Conservation (phyloP, 2,888 invertebrate species). For the Epicampocera succincta region DNA sequence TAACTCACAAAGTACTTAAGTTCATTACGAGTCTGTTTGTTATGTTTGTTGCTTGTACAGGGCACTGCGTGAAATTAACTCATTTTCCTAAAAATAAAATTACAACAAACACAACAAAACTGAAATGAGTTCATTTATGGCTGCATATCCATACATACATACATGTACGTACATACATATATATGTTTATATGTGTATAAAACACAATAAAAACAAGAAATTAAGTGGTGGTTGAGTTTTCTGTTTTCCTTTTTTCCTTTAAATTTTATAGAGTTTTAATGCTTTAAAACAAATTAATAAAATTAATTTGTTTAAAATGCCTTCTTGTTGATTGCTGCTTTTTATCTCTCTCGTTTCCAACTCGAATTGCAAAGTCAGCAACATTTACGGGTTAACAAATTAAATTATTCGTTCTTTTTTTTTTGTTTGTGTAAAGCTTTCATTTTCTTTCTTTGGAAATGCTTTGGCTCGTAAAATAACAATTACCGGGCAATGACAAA, state of each 20-base stretch:
- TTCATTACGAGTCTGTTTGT: slow-evolving; percentile 56
- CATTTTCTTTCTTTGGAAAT: slow-evolving; percentile 28
- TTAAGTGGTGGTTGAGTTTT: slow-evolving; percentile 55
- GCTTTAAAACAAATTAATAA: slow-evolving; percentile 62
- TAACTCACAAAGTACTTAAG: slow-evolving; percentile 67
- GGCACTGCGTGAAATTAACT: slow-evolving; percentile 69
- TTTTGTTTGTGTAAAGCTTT: slow-evolving; percentile 2
- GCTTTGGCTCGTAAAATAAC: slow-evolving; percentile 60
- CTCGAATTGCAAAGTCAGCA: slow-evolving; percentile 52
- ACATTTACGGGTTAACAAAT: slow-evolving; percentile 54
- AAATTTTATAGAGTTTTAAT: slow-evolving; percentile 16
- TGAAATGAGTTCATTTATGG: slow-evolving; percentile 30
- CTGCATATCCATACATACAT: neutral
- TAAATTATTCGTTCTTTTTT: slow-evolving; percentile 47
- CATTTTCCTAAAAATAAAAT: slow-evolving; percentile 67
- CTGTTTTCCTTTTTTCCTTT: slow-evolving; percentile 38
- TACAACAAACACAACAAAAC: slow-evolving; percentile 29
- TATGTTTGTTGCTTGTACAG: slow-evolving; percentile 44
- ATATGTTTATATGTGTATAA: no score
- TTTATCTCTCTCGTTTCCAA: slow-evolving; percentile 13
- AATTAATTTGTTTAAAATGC: slow-evolving; percentile 61
- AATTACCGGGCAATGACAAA: slow-evolving; percentile 56
- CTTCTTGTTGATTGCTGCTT: slow-evolving; percentile 39
- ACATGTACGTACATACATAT: neutral
- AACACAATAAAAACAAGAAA: neutral